These are phyloP conservation scores for Busseola fusca DNA, from an alignment of 2,888 invertebrate species.

Conservation along the genomic window DNA sequence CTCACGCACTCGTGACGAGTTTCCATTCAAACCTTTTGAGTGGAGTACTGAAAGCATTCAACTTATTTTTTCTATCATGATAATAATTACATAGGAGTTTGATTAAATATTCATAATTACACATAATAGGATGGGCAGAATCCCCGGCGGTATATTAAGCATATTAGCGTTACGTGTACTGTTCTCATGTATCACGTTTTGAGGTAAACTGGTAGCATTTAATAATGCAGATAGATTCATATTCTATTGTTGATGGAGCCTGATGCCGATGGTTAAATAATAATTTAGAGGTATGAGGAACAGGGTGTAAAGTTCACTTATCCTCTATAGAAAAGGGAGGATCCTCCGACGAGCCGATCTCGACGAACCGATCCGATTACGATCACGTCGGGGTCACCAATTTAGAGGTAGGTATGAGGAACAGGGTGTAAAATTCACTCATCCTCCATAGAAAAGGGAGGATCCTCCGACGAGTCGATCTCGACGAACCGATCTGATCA, in stretches of 20 bases:
- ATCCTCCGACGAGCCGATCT: too few relatives aligned
- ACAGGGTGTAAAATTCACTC: too few relatives aligned
- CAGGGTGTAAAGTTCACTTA: too few relatives aligned
- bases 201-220: constrained; percentile 6
- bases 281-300: too few relatives aligned
- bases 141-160: constrained; percentile 22
- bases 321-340: too few relatives aligned
- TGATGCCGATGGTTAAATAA: constrained; percentile 9
- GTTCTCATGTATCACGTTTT: not conserved
- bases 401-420: too few relatives aligned
- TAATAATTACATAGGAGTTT: constrained; percentile 11
- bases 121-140: constrained; percentile 14
- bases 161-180: constrained; percentile 8
- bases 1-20: constrained; percentile 16
- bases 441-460: too few relatives aligned
- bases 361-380: too few relatives aligned
- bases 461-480: too few relatives aligned
- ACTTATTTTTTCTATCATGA: not conserved
- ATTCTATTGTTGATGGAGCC: constrained; percentile 3
- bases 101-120: constrained; percentile 24
- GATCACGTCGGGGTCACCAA: too few relatives aligned
- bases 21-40: constrained; percentile 15
- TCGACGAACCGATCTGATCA: too few relatives aligned
- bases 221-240: constrained; percentile 6
- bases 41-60: constrained; percentile 21